Evolutionary conservation across 1,140 invertebrate genomes (phyloP).

Genomic region (Leptopilina clavipes): DNA sequence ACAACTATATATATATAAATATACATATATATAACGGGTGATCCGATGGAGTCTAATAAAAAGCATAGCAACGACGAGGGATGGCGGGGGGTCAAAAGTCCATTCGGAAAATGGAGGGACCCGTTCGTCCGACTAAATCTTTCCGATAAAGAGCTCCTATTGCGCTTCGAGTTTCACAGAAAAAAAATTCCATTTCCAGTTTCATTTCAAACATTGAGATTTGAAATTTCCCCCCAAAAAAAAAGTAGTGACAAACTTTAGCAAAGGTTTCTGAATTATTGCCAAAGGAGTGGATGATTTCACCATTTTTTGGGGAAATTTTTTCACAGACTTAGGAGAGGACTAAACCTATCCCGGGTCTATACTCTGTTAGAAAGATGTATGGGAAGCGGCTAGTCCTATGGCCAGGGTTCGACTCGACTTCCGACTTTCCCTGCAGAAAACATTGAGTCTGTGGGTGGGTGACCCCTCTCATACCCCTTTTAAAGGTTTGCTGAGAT

Average conservation of each 20-base stretch:
- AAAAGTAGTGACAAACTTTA: not conserved
- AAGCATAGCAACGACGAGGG: constrained; percentile 66
- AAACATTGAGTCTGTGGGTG: constrained; percentile 74
- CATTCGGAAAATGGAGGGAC: constrained; percentile 75
- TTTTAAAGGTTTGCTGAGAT: constrained; percentile 63
- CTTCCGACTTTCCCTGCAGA: constrained; percentile 74
- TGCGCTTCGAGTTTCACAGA: constrained; percentile 54
- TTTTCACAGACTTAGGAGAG: constrained; percentile 40
- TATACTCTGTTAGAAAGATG: constrained; percentile 71
- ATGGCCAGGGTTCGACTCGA: constrained; percentile 72
- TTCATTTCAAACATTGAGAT: constrained; percentile 37
- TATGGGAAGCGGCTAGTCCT: constrained; percentile 72
- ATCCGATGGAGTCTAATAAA: constrained; percentile 73
- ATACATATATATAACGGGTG: constrained; percentile 56
- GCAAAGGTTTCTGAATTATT: not conserved
- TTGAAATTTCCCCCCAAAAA: constrained; percentile 30
- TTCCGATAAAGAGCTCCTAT: constrained; percentile 70
- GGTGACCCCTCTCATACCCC: constrained; percentile 57
- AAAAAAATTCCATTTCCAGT: constrained; percentile 26
- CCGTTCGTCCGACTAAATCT: constrained; percentile 73
- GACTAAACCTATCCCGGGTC: constrained; percentile 70
- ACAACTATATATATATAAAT: constrained; percentile 30
- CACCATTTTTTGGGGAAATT: constrained; percentile 59
- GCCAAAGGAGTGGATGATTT: not conserved
- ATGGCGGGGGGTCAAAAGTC: constrained; percentile 72